Evolutionary conservation across 2,797 vertebrate species (phyloP).

Genomic region (Pangasius larnaudii): DNA sequence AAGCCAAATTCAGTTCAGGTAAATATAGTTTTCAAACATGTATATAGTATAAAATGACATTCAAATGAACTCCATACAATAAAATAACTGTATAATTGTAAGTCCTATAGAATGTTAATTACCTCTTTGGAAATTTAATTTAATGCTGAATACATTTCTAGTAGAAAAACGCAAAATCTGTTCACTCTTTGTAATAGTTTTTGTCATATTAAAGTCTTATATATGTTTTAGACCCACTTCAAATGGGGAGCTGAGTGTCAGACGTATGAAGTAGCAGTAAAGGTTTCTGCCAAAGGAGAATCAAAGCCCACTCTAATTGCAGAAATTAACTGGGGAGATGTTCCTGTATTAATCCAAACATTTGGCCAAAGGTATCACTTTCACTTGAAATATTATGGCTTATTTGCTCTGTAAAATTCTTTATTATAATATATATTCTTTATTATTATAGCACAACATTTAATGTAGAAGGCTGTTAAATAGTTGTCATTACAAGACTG

Average conservation of each 20-base stretch:
- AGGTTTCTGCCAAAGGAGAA: slow-evolving; percentile 55
- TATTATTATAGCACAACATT: not conserved
- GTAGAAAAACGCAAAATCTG: not conserved
- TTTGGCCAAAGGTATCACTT: slow-evolving; percentile 53
- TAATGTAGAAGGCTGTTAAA: not conserved
- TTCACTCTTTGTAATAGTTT: not conserved
- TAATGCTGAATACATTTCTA: too few species aligned
- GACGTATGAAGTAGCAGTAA: slow-evolving; percentile 71
- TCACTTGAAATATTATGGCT: not conserved
- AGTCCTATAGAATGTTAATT: not conserved
- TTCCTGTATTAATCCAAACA: slow-evolving; percentile 65
- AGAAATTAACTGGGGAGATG: slow-evolving; percentile 68
- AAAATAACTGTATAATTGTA: not conserved
- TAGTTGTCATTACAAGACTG: not conserved
- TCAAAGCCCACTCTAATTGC: slow-evolving; percentile 64
- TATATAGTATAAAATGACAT: not conserved
- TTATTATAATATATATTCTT: not conserved
- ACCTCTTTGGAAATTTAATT: not conserved
- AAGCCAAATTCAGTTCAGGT: not conserved
- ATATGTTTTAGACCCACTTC: slow-evolving; percentile 66
- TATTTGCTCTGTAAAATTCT: not conserved
- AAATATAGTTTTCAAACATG: not conserved
- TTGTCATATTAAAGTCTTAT: not conserved
- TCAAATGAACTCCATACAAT: not conserved
- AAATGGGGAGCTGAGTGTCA: slow-evolving; percentile 81